Evolutionary conservation across 2,113 vertebrate species (phyloP), one percentile per base, ranked within the genome.

Genomic region (Mesocricetus auratus): DNA sequence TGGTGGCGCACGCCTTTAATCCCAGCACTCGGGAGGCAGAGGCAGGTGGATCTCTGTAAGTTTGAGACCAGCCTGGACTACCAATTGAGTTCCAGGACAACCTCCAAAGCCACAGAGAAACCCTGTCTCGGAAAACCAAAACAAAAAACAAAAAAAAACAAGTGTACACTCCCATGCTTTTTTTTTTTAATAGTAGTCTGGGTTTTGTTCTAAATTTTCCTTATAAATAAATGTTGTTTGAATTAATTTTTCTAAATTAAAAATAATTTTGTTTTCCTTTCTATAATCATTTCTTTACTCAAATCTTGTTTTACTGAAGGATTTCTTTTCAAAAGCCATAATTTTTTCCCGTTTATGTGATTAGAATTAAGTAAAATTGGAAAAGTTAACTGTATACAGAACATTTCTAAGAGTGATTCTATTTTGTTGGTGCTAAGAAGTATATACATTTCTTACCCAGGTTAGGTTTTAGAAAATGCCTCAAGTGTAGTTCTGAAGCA

Each of bases 261-360:
- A 74, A 97, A 89, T 62, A 13, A 92, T 78, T 93, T n/a, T 92
- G 26, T 74, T 94, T 96, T 79, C n/a, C 11, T 26, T 78, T 1
- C 33, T 64, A 64, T 33, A 53, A 42, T 31, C 39, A 2, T 83
- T 85, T 87, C 31, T 94, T 92, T 87, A 75, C 7, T 83, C 62
- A 95, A 86, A 79, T 79, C 33, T 90, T 91, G 45, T 77, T 96
- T 97, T 53, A 93, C 58, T 50, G 33, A 50, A 53, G 42, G 95
- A 69, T 93, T 93, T 90, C 85, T 92, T 93, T 75, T 60, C 2
- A 69, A 53, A 94, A 73, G 16, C 26, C 42, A 42, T n/a, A 81
- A 31, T 69, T 94, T 90, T 77, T 60, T 39, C 39, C 33, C 45
- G 56, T 60, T 77, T 69, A 91, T 58, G 19, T 79, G 31, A 95